Evolutionary conservation across 2,113 vertebrate species (phyloP), one percentile per base, ranked within the genome.

Genomic region (Oophaga pumilio): DNA sequence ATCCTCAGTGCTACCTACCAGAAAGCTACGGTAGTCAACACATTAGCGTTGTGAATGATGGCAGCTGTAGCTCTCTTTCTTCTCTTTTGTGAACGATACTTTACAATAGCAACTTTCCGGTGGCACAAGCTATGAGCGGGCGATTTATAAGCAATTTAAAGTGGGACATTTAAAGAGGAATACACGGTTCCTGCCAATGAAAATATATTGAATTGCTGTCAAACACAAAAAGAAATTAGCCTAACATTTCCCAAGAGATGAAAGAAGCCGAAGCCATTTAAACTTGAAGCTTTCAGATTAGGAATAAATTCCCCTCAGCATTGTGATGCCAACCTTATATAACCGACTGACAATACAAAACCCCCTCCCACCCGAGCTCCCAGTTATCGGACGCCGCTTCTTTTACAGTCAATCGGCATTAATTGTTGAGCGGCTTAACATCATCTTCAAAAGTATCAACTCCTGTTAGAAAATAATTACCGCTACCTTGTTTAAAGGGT

Each of bases 371-470:
- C 57, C 69, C 22, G 18, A 22, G 53, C 57, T 66, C 18, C 69
- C 18, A 4, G 33, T 12, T 13, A 77, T 68, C 50, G 28, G 49
- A 18, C 17, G 53, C 9, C 18, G n/a, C 50, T 22, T 64, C 66
- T 22, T 52, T 52, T 33, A 24, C 68, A 62, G 86, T 87, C 86
- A 83, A 66, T 13, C 28, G 60, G 59, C 49, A 76, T 88, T 88
- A 88, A 88, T 77, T 77, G 80, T 15, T 77, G 43, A 84, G 69
- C 78, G 20, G 59, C n/a, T 76, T 84, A 87, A 76, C 33, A 66
- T 84, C 52, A 60, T 68, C 76, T 79, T 64, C 87, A 88, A 84
- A 88, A 77, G 73, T 84, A 88, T 88, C 71, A 76, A 33, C 80
- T 77, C 57, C 24, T 81, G 50, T 78, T 82, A 52, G 68, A 81